phyloP scores from a whole-genome alignment of 2,888 invertebrate species.

The Leptinotarsa haldemani region DNA sequence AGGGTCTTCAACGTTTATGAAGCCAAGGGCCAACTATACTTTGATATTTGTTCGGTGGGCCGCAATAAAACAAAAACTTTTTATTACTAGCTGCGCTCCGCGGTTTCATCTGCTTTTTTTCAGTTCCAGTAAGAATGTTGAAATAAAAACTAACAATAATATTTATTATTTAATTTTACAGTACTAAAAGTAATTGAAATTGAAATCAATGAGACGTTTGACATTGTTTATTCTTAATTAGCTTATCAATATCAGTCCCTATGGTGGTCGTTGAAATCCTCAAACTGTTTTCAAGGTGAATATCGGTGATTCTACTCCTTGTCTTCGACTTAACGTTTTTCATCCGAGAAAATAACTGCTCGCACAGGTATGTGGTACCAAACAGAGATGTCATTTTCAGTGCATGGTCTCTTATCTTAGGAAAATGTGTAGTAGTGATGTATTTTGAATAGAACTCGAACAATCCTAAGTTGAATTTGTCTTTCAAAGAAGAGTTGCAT shows the following conservation, averaged over 20 bases:
- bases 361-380: conserved; percentile 23
- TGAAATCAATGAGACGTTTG: too few species aligned
- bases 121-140: too few species aligned
- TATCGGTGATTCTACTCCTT: conserved; percentile 23
- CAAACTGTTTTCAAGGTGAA: conserved; percentile 15
- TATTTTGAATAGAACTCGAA: not conserved
- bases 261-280: conserved; percentile 12
- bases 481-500: not conserved
- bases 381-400: conserved; percentile 24
- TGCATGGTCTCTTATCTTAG: conserved; percentile 15
- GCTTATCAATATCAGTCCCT: too few species aligned
- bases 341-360: conserved; percentile 27
- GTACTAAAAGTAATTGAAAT: not conserved
- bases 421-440: conserved; percentile 2
- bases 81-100: too few species aligned
- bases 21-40: too few species aligned
- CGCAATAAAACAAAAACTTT: too few species aligned
- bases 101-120: too few species aligned
- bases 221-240: too few species aligned
- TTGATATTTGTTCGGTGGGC: too few species aligned
- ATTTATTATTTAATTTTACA: conserved; percentile 1
- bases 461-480: not conserved
- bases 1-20: too few species aligned
- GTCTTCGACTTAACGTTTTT: conserved; percentile 21
- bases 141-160: conserved; percentile 1